These are phyloP conservation scores for Lacerta agilis DNA, from an alignment of 2,797 vertebrate species.

Conservation along the genomic window DNA sequence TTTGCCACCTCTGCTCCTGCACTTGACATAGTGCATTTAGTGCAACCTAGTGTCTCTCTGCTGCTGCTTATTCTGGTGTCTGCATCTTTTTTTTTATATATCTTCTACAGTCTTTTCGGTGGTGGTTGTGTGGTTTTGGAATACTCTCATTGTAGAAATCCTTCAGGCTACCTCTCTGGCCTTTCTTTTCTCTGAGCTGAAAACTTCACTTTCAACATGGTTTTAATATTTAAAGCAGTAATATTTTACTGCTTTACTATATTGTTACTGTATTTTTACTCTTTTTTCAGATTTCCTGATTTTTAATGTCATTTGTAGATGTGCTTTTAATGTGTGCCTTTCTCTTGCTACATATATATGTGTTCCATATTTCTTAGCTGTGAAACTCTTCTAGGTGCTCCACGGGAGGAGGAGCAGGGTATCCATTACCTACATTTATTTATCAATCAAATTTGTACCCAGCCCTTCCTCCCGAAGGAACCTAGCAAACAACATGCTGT, in stretches of 20 bases:
- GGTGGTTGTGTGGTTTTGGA: background rate
- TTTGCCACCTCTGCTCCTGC: background rate
- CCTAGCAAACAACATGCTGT: too few species aligned
- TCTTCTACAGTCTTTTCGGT: background rate
- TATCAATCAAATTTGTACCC: too few species aligned
- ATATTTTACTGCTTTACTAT: background rate
- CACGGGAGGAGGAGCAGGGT: too few species aligned
- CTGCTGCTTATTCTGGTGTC: background rate
- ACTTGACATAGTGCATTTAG: too few species aligned
- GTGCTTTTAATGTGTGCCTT: background rate
- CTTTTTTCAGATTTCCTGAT: background rate
- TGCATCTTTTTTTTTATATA: background rate
- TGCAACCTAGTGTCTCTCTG: background rate
- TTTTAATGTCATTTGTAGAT: background rate
- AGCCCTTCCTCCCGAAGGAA: too few species aligned
- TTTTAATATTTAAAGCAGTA: background rate
- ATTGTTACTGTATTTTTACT: background rate
- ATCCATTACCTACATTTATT: too few species aligned
- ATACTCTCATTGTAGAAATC: background rate
- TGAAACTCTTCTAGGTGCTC: too few species aligned
- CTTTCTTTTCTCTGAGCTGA: background rate
- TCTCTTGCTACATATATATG: background rate
- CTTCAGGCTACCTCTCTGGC: background rate
- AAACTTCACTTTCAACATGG: background rate
- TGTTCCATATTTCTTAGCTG: too few species aligned